Conservation (phyloP, 1,140 invertebrate species). For the Leptinotarsa undecemlineata region DNA sequence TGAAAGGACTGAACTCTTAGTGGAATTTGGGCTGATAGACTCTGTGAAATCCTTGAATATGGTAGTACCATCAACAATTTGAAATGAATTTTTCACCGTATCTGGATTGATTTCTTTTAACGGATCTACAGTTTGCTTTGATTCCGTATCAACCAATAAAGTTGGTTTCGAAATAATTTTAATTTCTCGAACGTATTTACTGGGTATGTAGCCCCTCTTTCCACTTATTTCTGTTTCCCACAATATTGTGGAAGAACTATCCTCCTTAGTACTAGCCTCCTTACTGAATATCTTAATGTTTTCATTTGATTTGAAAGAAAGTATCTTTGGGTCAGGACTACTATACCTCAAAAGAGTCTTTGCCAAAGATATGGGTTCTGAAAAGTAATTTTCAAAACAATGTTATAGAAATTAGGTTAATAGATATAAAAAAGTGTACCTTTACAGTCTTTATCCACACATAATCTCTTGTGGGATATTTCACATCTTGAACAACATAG, state of each 20-base stretch:
- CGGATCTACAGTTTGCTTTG: constrained; percentile 36
- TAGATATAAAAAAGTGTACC: constrained; percentile 54
- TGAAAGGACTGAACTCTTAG: constrained; percentile 29
- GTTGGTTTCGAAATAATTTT: constrained; percentile 55
- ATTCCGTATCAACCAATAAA: constrained; percentile 58
- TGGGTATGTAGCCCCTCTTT: constrained; percentile 70
- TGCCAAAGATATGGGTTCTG: constrained; percentile 69
- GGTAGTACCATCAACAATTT: constrained; percentile 59
- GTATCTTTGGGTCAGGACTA: constrained; percentile 61
- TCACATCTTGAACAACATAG: constrained; percentile 38
- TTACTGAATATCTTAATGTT: constrained; percentile 72
- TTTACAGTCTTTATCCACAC: constrained; percentile 64
- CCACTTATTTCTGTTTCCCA: constrained; percentile 76
- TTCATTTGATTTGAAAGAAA: constrained; percentile 67
- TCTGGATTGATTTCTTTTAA: constrained; percentile 38
- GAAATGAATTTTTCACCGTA: constrained; percentile 51
- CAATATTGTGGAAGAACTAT: constrained; percentile 65
- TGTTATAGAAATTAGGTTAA: constrained; percentile 27
- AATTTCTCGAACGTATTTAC: constrained; percentile 57
- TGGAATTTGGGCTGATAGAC: constrained; percentile 32
- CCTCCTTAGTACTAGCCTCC: constrained; percentile 70
- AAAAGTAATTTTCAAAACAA: constrained; percentile 51
- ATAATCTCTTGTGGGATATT: constrained; percentile 65
- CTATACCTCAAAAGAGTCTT: constrained; percentile 64
- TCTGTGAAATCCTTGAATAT: constrained; percentile 43